Evolutionary conservation across 2,113 vertebrate genomes (phyloP), one percentile per base, ranked within the genome.

Genomic region (Cyanistes caeruleus): DNA sequence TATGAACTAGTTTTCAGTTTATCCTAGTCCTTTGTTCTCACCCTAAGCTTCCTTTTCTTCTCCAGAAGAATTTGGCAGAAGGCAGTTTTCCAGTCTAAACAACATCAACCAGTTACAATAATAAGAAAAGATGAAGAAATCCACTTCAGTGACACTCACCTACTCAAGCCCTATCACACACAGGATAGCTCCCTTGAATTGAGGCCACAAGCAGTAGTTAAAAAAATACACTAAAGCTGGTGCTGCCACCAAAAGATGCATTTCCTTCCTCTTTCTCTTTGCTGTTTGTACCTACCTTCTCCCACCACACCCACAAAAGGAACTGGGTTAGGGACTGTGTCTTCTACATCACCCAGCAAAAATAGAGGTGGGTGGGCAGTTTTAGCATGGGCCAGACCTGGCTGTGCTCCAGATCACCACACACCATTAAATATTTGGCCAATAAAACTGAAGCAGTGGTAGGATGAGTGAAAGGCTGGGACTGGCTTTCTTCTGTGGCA

Each of bases 41-140:
- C 23, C 14, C 27, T 68, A 48, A 1, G 3, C 25, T 80, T 43
- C 31, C 15, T 35, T 80, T 91, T 53, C 44, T 76, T 75, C 70
- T 79, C n/a, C 19, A 53, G 60, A 85, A 28, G 9, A 90, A 79
- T 62, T 46, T 53, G 21, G 46, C 46, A 94, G 75, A 93, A 93
- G 28, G 37, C 30, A 76, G 23, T 69, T 43, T 22, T 62, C 51
- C 55, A 74, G 33, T 59, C 35, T 80, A 79, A 85, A 76, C 23
- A 51, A 83, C 28, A 46, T 11, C n/a, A 80, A 49, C 13, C 37
- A 46, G 20, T 43, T 52, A 64, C 76, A 91, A 65, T 0, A 69
- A 3, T 27, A 68, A 59, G 44, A 70, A 63, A 87, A 82, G 17
- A 46, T 69, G 31, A 83, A 35, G 28, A 70, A 79, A 18, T 58